Percentiles rank a stretch among this genome's conserved stretches.
Conservation (phyloP, 2,797 vertebrate species). For the Thunnus albacares region DNA sequence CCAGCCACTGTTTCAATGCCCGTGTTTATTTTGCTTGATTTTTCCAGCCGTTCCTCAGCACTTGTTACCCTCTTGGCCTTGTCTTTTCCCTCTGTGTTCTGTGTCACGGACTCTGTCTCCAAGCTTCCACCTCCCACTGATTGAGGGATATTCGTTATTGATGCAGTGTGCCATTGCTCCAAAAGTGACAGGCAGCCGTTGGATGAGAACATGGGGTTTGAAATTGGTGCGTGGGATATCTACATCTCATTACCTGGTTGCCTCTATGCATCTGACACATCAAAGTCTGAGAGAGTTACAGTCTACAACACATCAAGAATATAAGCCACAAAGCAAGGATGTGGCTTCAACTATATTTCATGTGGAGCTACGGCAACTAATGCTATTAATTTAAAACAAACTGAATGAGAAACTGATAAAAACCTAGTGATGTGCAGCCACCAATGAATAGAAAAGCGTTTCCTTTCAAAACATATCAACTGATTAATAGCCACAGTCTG, state of each 20-base stretch:
- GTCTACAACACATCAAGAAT: constrained; percentile 29
- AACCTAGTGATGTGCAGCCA: constrained; percentile 14
- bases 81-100: constrained; percentile 41
- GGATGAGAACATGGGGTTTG: constrained; percentile 58
- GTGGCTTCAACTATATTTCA: neutral
- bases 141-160: constrained; percentile 44
- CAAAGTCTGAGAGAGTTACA: constrained; percentile 37
- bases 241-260: constrained; percentile 66
- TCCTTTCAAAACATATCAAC: constrained; percentile 41
- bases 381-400: constrained; percentile 45
- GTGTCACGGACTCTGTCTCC: constrained; percentile 45
- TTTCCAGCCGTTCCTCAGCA: constrained; percentile 13
- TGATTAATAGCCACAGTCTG: constrained; percentile 39
- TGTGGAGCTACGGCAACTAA: neutral
- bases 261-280: constrained; percentile 50
- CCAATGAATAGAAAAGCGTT: constrained; percentile 24
- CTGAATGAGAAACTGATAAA: constrained; percentile 19
- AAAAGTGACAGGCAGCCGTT: constrained; percentile 59
- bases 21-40: constrained; percentile 33
- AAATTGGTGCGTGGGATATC: constrained; percentile 60
- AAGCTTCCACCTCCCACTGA: constrained; percentile 22
- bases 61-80: constrained; percentile 51
- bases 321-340: constrained; percentile 15
- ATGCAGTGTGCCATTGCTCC: constrained; percentile 49
- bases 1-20: constrained; percentile 9